Conservation (phyloP, 2,113 vertebrate genomes). For the Tapirus terrestris region DNA sequence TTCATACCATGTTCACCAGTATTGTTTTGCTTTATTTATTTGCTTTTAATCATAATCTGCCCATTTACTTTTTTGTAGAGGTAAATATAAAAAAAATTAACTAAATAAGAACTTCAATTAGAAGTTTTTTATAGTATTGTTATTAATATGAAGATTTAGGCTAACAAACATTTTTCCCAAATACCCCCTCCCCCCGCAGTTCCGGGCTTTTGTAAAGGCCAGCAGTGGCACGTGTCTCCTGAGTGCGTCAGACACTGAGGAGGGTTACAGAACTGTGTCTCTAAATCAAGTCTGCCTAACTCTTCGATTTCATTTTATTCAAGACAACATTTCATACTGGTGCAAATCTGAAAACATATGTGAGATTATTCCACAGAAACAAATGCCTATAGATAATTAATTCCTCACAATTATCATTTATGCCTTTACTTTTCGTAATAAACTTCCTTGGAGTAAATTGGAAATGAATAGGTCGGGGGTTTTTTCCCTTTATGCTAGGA, state of each 20-base stretch:
- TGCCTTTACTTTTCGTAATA: not conserved
- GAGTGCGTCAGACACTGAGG: not conserved
- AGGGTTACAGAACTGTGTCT: not conserved
- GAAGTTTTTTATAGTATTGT: not conserved
- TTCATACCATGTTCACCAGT: not conserved
- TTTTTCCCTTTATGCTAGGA: not conserved
- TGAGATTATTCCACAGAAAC: not conserved
- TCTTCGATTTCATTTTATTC: constrained; percentile 56
- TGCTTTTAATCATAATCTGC: not conserved
- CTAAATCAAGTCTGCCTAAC: not conserved
- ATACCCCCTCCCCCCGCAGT: not conserved
- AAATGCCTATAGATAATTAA: not conserved
- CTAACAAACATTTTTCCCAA: not conserved
- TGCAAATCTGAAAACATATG: not conserved
- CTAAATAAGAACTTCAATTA: constrained; percentile 5
- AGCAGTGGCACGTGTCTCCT: not conserved
- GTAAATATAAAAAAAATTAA: not conserved
- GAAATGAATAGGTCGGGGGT: not conserved
- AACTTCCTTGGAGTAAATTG: not conserved
- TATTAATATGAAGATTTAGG: not conserved
- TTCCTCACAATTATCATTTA: not conserved
- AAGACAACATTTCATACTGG: constrained; percentile 21
- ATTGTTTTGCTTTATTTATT: not conserved
- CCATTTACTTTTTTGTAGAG: constrained; percentile 21
- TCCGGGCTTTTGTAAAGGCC: not conserved